phyloP scores from a whole-genome alignment of 2,888 invertebrate genomes.

The Eudemis profundana region DNA sequence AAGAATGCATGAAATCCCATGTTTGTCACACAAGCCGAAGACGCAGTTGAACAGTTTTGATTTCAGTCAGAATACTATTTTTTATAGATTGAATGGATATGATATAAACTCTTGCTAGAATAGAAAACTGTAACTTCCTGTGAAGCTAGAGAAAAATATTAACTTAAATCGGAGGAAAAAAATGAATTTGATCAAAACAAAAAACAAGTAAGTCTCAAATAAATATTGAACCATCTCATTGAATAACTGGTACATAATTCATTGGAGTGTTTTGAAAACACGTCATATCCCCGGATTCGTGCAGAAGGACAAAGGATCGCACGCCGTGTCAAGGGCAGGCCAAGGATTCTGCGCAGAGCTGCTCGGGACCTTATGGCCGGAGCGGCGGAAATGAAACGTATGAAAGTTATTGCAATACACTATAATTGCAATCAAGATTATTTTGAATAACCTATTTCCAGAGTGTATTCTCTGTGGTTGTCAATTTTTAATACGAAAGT shows the following conservation, averaged over 20 bases:
- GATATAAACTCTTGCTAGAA: too few species aligned
- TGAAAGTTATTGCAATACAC: not conserved
- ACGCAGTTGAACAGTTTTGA: too few species aligned
- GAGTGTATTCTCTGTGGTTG: too few species aligned
- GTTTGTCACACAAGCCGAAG: too few species aligned
- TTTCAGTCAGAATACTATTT: too few species aligned
- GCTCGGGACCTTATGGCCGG: conserved; percentile 46
- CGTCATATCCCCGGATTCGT: conserved; percentile 38
- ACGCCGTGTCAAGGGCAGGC: conserved; percentile 77
- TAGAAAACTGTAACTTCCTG: too few species aligned
- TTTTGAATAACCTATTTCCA: too few species aligned
- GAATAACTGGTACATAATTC: conserved; percentile 18
- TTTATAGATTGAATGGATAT: too few species aligned
- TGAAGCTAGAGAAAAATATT: not conserved
- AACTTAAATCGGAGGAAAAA: not conserved
- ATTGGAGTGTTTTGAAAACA: conserved; percentile 6
- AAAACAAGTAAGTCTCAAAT: not conserved
- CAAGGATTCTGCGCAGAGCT: conserved; percentile 79
- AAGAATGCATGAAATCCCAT: too few species aligned
- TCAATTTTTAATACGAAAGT: too few species aligned
- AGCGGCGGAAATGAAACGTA: conserved; percentile 31
- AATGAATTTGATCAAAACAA: not conserved
- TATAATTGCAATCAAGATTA: not conserved
- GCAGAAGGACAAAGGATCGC: conserved; percentile 74
- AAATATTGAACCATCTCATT: not conserved